Evolutionary conservation across 2,797 vertebrate genomes (phyloP), one percentile per base, ranked within the genome.

Genomic region (Sebastes minor): DNA sequence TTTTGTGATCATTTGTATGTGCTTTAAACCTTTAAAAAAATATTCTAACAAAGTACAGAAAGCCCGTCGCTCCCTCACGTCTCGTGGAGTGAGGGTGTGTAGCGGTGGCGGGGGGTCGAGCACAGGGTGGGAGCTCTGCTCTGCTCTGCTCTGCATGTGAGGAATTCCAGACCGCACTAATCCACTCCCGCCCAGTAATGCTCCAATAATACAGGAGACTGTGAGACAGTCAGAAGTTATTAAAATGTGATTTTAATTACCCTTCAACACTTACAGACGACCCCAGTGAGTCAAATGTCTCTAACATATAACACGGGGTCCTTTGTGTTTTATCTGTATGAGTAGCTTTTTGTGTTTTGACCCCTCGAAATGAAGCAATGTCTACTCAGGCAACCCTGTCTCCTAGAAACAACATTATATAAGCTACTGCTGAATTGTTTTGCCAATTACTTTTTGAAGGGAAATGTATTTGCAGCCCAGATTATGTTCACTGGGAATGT

Each of bases 111-210:
- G 35, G 57, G 70, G 71, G 78, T 65, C 8, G 32, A 76, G 74
- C 33, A 20, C 66, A 76, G 74, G 63, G 70, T 80, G 88, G 80
- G 85, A 80, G 71, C 70, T 79, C 52, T 63, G 56, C 35, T 14
- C 35, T 30, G 70, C 70, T 79, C 49, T 38, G 35, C 35, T 78
- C 68, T 77, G 49, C 80, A 61, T 76, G 66, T 78, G 73, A 84
- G 59, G 83, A 91, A 91, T 92, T 85, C 87, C 90, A 76, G 53
- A 52, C 63, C 7, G 13, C 46, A 68, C 65, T 87, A 91, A 91
- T 88, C 85, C 71, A 79, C 56, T 61, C 70, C 35, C 23, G 0
- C 52, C 64, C 69, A 30, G 13, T 33, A 35, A 35, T 16, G 30
- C 30, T 78, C 4, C 49, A 25, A 25, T 71, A 72, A 42, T 20